Evolutionary conservation across 2,113 vertebrate genomes (phyloP), one percentile per base, ranked within the genome.

Genomic region (Lucifuga dentata): DNA sequence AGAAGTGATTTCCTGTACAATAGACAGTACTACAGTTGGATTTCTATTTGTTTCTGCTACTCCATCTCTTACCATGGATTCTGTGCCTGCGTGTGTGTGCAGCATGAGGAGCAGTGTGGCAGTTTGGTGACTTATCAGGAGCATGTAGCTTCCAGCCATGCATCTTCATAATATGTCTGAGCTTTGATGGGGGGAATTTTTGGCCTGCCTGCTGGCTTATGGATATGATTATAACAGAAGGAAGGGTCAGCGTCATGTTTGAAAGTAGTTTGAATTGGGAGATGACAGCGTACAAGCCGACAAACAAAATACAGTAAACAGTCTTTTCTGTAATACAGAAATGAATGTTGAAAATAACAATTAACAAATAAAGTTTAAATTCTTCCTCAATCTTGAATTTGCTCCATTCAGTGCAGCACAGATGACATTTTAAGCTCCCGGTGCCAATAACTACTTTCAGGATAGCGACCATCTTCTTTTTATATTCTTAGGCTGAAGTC

Each of bases 51-150:
- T 11, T 52, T 49, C 11, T 40, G 35, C 7, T 9, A 8, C 38
- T 46, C 49, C 52, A 53, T 48, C 35, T 23, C 33, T 51, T 51
- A 66, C 48, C 48, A 48, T 79, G 39, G 57, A 71, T 73, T 59
- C 15, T 63, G 46, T 68, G 69, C 24, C 20, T 63, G 56, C 61
- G 51, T 43, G 56, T n/a, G 48, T 44, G 63, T 43, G 58, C 60
- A 11, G 19, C 38, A 67, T 61, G 53, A 65, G 45, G 40, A 45
- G 21, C 43, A 59, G 29, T 36, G 8, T 71, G 69, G 65, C 65
- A 46, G 60, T 68, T 32, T 11, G 50, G 45, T 49, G 69, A 72
- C 41, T 29, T 60, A 26, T 64, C 72, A 76, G 49, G 65, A 71
- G 64, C 36, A 2, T 45, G 59, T 38, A 49, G 24, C 72, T 60